A percentile compares a stretch with the other conserved stretches of the same genome.
Conservation (phyloP, 2,888 invertebrate species). For the Drosophila nr. medialis region DNA sequence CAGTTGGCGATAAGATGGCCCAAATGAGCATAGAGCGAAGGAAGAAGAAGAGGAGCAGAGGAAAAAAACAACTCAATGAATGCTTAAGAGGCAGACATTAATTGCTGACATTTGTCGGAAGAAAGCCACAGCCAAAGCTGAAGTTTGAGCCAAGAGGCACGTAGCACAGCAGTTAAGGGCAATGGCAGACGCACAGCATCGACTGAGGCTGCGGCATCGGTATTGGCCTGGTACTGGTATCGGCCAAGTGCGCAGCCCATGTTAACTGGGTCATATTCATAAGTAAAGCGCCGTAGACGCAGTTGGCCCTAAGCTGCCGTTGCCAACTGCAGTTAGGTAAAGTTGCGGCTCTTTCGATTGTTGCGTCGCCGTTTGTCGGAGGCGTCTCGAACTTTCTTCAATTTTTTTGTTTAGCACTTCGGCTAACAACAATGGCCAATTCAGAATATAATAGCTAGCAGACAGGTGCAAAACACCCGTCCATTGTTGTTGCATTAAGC, state of each 20-base stretch:
- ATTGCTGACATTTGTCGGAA: conserved; percentile 68
- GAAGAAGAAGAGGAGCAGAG: neutral
- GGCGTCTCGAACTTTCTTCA: conserved; percentile 71
- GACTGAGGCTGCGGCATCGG: neutral
- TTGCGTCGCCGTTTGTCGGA: conserved; percentile 14
- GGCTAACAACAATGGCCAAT: conserved; percentile 46
- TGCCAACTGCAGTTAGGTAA: conserved; percentile 58
- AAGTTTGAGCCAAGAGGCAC: conserved; percentile 44
- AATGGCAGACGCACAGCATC: conserved; percentile 47
- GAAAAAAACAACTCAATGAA: conserved; percentile 13
- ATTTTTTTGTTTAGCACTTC: conserved; percentile 59
- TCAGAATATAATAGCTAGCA: conserved; percentile 39
- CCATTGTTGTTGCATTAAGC: conserved; percentile 35
- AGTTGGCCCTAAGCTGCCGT: conserved; percentile 58
- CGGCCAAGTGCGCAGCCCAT: conserved; percentile 48
- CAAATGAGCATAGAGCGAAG: conserved; percentile 58
- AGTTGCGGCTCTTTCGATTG: conserved; percentile 25
- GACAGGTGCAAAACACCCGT: conserved; percentile 65
- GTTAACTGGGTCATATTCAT: conserved; percentile 75
- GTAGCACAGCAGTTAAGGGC: conserved; percentile 42
- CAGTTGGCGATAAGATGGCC: conserved; percentile 58
- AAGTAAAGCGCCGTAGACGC: conserved; percentile 68
- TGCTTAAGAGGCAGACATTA: conserved; percentile 66
- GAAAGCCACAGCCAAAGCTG: conserved; percentile 57
- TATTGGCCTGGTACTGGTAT: neutral